A percentile compares a stretch with the other conserved stretches of the same genome.
These are phyloP conservation scores for Mustela lutreola DNA, from an alignment of 2,113 vertebrate genomes.

Conservation along the genomic window DNA sequence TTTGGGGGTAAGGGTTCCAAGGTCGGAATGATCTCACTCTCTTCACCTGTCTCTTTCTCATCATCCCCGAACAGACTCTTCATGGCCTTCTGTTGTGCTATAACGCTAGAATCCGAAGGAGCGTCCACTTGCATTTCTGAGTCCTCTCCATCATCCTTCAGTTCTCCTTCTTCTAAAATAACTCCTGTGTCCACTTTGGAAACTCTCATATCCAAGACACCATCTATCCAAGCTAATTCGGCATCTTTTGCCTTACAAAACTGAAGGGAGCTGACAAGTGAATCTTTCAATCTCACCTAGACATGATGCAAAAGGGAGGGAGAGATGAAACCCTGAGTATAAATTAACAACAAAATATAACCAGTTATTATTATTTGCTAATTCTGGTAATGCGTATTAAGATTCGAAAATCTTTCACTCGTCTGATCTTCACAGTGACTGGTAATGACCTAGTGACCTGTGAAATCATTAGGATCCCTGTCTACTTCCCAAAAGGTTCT, in stretches of 20 bases:
- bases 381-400: neutral
- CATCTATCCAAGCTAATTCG: constrained; percentile 98
- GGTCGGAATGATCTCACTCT: constrained; percentile 97
- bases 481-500: neutral
- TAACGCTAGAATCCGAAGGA: constrained; percentile 89
- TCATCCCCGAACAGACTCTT: constrained; percentile 97
- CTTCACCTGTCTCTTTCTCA: constrained; percentile 94
- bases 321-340: neutral
- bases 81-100: constrained; percentile 94
- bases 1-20: constrained; percentile 95
- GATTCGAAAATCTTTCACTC: neutral
- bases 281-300: constrained; percentile 98
- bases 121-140: constrained; percentile 92
- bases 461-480: neutral
- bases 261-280: constrained; percentile 98
- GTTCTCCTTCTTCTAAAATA: constrained; percentile 95
- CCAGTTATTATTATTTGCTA: neutral
- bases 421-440: neutral
- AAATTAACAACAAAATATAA: neutral
- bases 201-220: constrained; percentile 98
- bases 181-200: constrained; percentile 98
- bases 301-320: neutral
- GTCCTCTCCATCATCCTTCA: constrained; percentile 93
- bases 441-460: neutral
- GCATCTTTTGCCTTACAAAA: constrained; percentile 99